phyloP scores from a whole-genome alignment of 64 coral and sea anemone species.

The Platygyra sinensis region DNA sequence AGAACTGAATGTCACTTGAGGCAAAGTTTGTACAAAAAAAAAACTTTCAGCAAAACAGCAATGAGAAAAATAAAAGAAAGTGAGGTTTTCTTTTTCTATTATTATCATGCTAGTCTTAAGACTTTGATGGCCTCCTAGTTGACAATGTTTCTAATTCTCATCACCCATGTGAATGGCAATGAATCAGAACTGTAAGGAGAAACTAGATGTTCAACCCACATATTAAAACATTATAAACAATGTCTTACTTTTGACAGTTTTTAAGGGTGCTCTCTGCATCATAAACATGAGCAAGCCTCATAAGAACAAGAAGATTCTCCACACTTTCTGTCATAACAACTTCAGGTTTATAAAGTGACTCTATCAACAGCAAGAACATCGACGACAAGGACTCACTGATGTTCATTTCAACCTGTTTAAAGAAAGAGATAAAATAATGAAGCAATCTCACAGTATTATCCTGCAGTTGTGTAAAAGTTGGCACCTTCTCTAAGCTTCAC shows the following conservation, averaged over 20 bases:
- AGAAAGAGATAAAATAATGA: background rate
- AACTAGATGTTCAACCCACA: background rate
- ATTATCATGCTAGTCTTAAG: no score
- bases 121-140: no score
- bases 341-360: conserved; percentile 86
- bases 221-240: background rate
- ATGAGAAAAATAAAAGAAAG: no score
- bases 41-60: no score
- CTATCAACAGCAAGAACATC: conserved; percentile 87
- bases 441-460: background rate
- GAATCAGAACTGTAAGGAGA: background rate
- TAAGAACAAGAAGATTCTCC: conserved; percentile 85
- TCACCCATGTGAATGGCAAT: background rate
- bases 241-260: conserved; percentile 69
- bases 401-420: conserved; percentile 75
- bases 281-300: conserved; percentile 92
- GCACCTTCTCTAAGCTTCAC: background rate
- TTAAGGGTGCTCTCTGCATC: conserved; percentile 86
- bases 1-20: no score
- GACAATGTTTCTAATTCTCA: no score
- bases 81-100: no score
- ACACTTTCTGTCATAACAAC: conserved; percentile 69
- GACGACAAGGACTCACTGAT: conserved; percentile 72
- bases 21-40: no score
- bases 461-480: background rate